phyloP scores from a whole-genome alignment of 1,140 invertebrate genomes.

The Drosophila paulistorum region DNA sequence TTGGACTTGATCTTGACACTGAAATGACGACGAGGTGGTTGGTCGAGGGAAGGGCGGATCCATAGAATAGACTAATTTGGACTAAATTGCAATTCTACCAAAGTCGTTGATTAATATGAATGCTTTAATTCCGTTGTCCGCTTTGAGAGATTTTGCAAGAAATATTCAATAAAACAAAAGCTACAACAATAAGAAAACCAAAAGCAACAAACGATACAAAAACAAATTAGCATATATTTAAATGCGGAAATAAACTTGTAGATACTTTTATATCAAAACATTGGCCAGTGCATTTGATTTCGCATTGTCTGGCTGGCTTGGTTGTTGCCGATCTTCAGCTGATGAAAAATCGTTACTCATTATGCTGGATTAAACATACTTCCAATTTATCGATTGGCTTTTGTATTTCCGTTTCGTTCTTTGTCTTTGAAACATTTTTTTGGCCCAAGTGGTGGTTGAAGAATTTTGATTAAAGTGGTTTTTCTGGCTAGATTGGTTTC shows the following conservation, averaged over 20 bases:
- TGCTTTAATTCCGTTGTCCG: constrained; percentile 28
- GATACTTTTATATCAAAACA: constrained; percentile 36
- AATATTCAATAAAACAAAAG: constrained; percentile 28
- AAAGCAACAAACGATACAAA: constrained; percentile 20
- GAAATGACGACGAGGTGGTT: constrained; percentile 26
- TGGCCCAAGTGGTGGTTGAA: background rate
- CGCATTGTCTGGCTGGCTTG: background rate
- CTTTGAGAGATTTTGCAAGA: constrained; percentile 36
- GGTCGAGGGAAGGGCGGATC: background rate
- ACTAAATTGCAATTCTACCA: constrained; percentile 34
- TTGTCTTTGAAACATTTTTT: constrained; percentile 42
- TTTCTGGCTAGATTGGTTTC: constrained; percentile 53
- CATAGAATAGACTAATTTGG: constrained; percentile 6
- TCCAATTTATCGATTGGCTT: constrained; percentile 32
- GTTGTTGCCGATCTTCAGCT: background rate
- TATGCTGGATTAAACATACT: constrained; percentile 26
- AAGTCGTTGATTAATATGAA: constrained; percentile 42
- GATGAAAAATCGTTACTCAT: constrained; percentile 40
- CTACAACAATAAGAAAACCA: background rate
- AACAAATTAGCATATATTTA: constrained; percentile 67
- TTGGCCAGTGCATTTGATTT: constrained; percentile 34
- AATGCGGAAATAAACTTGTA: constrained; percentile 59
- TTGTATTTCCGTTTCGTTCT: constrained; percentile 52
- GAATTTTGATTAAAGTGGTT: constrained; percentile 40
- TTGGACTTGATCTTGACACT: constrained; percentile 68